Evolutionary conservation across 2,113 vertebrate genomes (phyloP).

Genomic region (Copsychus sechellarum): DNA sequence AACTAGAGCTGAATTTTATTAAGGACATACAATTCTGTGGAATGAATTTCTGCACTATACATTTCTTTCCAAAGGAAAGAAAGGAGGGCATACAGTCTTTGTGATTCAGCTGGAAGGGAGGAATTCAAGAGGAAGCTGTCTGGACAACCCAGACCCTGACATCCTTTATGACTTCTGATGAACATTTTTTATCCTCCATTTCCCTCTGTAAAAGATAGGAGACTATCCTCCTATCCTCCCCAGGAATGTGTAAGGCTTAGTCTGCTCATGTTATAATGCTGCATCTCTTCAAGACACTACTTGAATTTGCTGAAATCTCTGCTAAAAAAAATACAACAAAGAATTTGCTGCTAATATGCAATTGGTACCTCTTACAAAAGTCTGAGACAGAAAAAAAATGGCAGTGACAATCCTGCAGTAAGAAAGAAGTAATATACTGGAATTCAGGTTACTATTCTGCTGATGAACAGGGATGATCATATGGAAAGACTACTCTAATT

Average conservation of each 20-base stretch:
- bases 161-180: not conserved
- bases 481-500: not conserved
- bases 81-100: not conserved
- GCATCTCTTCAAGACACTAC: not conserved
- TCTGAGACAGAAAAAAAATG: not conserved
- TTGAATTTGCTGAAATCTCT: not conserved
- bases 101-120: not conserved
- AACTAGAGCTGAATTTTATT: constrained; percentile 77
- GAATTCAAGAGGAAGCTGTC: not conserved
- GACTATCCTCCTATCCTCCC: not conserved
- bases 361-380: not conserved
- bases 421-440: not conserved
- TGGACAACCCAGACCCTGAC: not conserved
- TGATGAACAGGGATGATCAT: not conserved
- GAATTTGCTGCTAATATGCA: not conserved
- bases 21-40: constrained; percentile 68
- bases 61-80: constrained; percentile 31
- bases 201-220: not conserved
- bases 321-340: not conserved
- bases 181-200: not conserved
- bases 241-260: not conserved
- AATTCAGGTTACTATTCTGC: not conserved
- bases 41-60: constrained; percentile 50
- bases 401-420: not conserved
- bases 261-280: not conserved